A percentile compares a stretch with the other conserved stretches of the same genome.
Conservation (phyloP, 2,113 vertebrate genomes). For the Perca fluviatilis region DNA sequence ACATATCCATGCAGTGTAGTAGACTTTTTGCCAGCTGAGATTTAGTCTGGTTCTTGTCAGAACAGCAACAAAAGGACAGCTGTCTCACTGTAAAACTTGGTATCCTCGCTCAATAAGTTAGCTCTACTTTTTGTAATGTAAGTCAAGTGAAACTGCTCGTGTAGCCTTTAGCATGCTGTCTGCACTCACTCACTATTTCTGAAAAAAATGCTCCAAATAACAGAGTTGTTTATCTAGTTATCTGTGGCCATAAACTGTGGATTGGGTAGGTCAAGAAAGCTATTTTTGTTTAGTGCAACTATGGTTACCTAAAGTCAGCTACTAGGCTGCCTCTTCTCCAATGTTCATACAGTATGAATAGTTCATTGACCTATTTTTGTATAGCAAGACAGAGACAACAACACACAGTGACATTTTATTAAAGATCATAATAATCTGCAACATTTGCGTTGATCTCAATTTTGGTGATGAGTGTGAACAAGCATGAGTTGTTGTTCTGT, state of each 20-base stretch:
- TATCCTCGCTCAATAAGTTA: not conserved
- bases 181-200: not conserved
- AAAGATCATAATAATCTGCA: constrained; percentile 38
- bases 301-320: not conserved
- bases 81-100: not conserved
- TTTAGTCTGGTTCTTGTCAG: not conserved
- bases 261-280: not conserved
- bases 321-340: not conserved
- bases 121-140: not conserved
- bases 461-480: not conserved
- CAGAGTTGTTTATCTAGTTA: not conserved
- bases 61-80: not conserved
- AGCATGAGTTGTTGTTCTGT: not conserved
- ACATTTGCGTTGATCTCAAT: constrained; percentile 27
- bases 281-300: not conserved
- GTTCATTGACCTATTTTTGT: constrained; percentile 43
- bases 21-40: not conserved
- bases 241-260: not conserved
- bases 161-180: not conserved
- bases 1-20: not conserved
- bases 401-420: constrained; percentile 37
- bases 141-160: not conserved
- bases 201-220: no score
- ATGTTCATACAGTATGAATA: not conserved
- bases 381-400: constrained; percentile 40